A percentile compares a stretch with the other conserved stretches of the same genome.
phyloP scores from a whole-genome alignment of 1,140 invertebrate genomes.

The Meteorus sp. region DNA sequence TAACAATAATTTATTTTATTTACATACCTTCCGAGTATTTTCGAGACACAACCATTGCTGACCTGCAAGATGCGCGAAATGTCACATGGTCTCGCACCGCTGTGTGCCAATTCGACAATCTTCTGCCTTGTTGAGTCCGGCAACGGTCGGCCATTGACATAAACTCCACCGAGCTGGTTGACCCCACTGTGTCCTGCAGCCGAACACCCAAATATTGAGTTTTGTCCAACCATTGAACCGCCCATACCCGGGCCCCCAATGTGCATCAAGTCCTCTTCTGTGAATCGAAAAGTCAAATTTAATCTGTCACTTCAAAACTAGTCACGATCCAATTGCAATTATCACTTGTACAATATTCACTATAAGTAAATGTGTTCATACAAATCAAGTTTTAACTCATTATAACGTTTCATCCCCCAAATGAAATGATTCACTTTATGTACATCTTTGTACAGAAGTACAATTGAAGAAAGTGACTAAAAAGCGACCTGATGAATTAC shows the following conservation, averaged over 20 bases:
- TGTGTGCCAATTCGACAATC: slow-evolving; percentile 97
- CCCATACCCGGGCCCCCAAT: slow-evolving; percentile 53
- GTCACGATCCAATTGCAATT: too few species aligned
- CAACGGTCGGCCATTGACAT: slow-evolving; percentile 95
- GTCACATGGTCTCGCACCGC: slow-evolving; percentile 95
- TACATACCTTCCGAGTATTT: slow-evolving; percentile 89
- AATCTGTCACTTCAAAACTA: slow-evolving; percentile 25
- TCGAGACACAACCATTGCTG: slow-evolving; percentile 94
- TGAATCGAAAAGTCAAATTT: slow-evolving; percentile 41
- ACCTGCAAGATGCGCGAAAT: slow-evolving; percentile 96
- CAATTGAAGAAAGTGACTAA: too few species aligned
- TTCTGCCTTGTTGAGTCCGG: slow-evolving; percentile 96
- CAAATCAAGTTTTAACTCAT: too few species aligned
- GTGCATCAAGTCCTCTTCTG: slow-evolving; percentile 59
- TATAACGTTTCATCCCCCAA: too few species aligned
- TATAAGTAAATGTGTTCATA: too few species aligned
- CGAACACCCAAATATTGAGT: slow-evolving; percentile 74
- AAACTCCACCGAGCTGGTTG: slow-evolving; percentile 97
- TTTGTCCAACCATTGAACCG: slow-evolving; percentile 60
- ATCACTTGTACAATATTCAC: too few species aligned
- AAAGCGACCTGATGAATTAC: too few species aligned
- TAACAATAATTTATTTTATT: slow-evolving; percentile 16
- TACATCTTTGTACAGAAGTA: too few species aligned
- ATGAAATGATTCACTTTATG: too few species aligned
- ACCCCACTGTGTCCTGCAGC: slow-evolving; percentile 92